Evolutionary conservation across 2,113 vertebrate species (phyloP).

Genomic region (Protobothrops flavoviridis): DNA sequence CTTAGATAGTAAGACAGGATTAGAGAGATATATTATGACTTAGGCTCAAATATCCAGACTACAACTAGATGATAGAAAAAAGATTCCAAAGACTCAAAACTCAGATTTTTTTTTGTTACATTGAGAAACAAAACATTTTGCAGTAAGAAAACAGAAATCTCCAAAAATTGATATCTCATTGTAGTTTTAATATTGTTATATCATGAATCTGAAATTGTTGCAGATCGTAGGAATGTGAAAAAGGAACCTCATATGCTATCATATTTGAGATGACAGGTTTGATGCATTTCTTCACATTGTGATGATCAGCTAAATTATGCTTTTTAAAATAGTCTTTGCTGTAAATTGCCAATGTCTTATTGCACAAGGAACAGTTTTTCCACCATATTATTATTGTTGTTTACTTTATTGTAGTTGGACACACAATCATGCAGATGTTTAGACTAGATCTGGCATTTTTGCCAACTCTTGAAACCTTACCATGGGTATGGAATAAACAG

Average conservation of each 20-base stretch:
- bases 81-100: not conserved
- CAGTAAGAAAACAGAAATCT: slow-evolving; percentile 5
- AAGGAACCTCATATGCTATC: slow-evolving; percentile 34
- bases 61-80: not conserved
- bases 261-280: slow-evolving; percentile 42
- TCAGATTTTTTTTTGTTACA: not conserved
- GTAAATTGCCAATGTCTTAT: slow-evolving; percentile 16
- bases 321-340: slow-evolving; percentile 34
- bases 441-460: no score
- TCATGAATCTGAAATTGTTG: slow-evolving; percentile 3
- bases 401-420: no score
- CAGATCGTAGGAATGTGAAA: not conserved
- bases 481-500: no score
- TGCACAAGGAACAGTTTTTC: not conserved
- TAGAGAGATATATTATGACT: not conserved
- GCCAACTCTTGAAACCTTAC: no score
- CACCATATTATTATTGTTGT: not conserved
- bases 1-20: not conserved
- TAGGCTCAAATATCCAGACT: not conserved
- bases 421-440: no score
- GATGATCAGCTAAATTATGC: slow-evolving; percentile 40
- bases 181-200: slow-evolving; percentile 1
- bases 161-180: slow-evolving; percentile 11
- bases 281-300: slow-evolving; percentile 39
- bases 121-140: not conserved